These are phyloP conservation scores for Paracanthobrama guichenoti DNA, from an alignment of 2,113 vertebrate genomes.

Conservation along the genomic window DNA sequence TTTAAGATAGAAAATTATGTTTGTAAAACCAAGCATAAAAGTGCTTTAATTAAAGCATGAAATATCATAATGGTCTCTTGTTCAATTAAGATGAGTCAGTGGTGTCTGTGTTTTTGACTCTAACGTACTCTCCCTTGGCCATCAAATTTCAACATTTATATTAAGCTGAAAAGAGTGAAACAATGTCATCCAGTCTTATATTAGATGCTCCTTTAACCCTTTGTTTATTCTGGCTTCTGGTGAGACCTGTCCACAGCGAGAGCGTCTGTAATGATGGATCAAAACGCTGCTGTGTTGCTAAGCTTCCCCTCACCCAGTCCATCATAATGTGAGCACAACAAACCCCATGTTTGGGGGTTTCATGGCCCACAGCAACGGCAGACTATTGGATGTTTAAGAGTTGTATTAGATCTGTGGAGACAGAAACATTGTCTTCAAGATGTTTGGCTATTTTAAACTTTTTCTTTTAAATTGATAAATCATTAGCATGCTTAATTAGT, in stretches of 20 bases:
- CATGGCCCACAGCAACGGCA: neutral
- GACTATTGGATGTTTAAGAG: neutral
- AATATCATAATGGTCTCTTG: neutral
- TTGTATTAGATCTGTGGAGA: neutral
- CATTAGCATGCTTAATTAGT: neutral
- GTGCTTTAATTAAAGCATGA: constrained; percentile 38
- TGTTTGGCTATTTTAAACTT: neutral
- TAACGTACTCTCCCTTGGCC: neutral
- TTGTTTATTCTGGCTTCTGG: neutral
- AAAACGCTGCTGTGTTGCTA: neutral
- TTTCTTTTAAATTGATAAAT: neutral
- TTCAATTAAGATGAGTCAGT: neutral
- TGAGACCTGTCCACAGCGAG: neutral
- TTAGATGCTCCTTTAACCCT: neutral
- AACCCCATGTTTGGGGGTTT: neutral
- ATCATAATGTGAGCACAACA: neutral
- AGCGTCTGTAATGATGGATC: neutral
- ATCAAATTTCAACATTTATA: neutral
- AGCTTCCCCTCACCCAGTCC: neutral
- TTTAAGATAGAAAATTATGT: neutral
- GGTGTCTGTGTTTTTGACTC: neutral
- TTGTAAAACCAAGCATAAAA: constrained; percentile 24
- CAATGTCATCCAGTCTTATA: neutral
- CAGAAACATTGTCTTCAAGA: neutral
- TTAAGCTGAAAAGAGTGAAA: neutral